A percentile compares a stretch with the other conserved stretches of the same genome.
These are phyloP conservation scores for Pristis pectinata DNA, from an alignment of 2,797 vertebrate species.

Conservation along the genomic window DNA sequence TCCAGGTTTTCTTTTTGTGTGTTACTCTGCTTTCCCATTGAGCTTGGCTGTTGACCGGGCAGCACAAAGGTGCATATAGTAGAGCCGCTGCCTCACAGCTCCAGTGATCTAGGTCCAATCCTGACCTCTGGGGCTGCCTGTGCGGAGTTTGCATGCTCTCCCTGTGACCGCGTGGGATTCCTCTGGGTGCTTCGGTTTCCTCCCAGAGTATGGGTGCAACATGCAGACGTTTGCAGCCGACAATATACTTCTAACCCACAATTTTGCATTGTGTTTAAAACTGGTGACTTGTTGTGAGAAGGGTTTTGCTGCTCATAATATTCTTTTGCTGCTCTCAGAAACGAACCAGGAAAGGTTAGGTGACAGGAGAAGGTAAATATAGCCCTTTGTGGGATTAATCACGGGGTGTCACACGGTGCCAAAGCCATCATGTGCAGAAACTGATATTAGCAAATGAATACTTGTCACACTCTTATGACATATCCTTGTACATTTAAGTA, in stretches of 20 bases:
- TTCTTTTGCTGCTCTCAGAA: neutral
- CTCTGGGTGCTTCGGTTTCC: too few species aligned
- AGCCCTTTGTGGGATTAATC: neutral
- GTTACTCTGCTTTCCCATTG: neutral
- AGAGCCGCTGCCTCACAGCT: too few species aligned
- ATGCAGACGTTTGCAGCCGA: too few species aligned
- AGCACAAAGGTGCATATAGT: too few species aligned
- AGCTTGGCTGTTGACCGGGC: neutral
- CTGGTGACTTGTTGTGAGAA: neutral
- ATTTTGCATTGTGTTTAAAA: neutral
- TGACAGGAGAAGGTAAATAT: neutral
- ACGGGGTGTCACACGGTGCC: neutral
- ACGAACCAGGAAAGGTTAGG: neutral
- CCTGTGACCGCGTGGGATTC: too few species aligned
- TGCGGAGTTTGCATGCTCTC: too few species aligned
- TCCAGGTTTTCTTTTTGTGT: neutral
- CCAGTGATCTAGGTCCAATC: too few species aligned
- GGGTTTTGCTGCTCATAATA: neutral
- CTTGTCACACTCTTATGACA: neutral
- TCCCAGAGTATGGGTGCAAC: too few species aligned
- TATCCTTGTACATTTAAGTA: neutral
- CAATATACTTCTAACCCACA: neutral
- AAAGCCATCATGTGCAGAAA: neutral
- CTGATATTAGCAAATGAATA: neutral
- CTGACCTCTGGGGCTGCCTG: too few species aligned